Base-by-base conservation (phyloP, 2,888 invertebrate species). In the Andrena praecox region DNA sequence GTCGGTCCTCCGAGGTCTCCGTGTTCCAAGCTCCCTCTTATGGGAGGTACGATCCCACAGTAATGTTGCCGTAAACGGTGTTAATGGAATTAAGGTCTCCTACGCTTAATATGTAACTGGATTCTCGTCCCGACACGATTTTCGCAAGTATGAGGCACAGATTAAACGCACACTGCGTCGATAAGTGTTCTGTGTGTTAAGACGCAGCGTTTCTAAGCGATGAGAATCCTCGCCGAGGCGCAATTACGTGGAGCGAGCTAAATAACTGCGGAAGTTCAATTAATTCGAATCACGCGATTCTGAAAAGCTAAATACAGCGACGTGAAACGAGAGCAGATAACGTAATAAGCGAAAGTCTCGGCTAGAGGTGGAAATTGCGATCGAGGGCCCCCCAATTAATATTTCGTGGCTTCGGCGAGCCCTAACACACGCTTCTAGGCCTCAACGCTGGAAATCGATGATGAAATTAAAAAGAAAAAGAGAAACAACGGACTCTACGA, bases 311-410 rank as follows among this genome's bases (percentile, higher is more conserved):
- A 75, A 67, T 60, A 71, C 29, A 20, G 29, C 56, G 59, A 70
- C 70, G 64, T 48, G 59, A 74, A 74, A 69, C 20, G 42, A 60
- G 80, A 71, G 42, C 70, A 68, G 8, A 50, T 62, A 63, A 64
- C 69, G 78, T 80, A 80, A 80, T 66, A 80, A 71, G 80, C 78
- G 78, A 80, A 77, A 80, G 80, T 71, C 20, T 24, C n/a, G 29
- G 8, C 27, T 27, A 20, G 42, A 20, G 29, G 69, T 48, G 59
- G 48, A 70, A 48, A 59, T 70, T 56, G 16, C 56, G 54, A 69
- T 69, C 69, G n/a, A 70, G 69, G 59, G 42, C 27, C 42, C 31
- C 31, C 27, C 29, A 31, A 59, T 20, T 48, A 29, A 31, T 12
- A 70, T 20, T 16, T 33, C 35, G 33, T 35, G 42, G 59, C 48